Conservation (phyloP, 2,113 vertebrate species). For the Dipodomys stephensi region DNA sequence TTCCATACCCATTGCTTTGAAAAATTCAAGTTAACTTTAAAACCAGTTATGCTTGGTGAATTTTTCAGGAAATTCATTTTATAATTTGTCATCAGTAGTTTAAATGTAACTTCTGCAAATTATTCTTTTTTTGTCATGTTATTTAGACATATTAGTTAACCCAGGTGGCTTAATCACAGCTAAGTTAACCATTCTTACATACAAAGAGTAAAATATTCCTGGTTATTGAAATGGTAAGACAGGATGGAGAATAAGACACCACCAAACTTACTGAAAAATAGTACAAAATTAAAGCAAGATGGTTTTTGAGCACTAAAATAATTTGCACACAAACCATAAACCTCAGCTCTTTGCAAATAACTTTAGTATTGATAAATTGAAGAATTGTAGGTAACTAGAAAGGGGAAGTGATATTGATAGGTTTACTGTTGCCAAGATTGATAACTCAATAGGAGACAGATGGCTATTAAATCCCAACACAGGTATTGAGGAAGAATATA, state of each 20-base stretch:
- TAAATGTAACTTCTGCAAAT: not conserved
- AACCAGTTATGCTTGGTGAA: not conserved
- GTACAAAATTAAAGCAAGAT: not conserved
- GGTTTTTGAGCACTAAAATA: constrained; percentile 31
- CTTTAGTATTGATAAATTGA: constrained; percentile 12
- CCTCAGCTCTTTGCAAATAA: constrained; percentile 3
- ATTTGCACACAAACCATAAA: constrained; percentile 40
- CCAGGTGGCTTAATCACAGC: not conserved
- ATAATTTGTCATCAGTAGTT: not conserved
- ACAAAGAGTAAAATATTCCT: not conserved
- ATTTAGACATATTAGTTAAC: not conserved
- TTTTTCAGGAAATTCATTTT: not conserved
- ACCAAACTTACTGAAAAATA: not conserved
- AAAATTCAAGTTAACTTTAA: constrained; percentile 40
- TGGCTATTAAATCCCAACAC: not conserved
- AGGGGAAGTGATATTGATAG: not conserved
- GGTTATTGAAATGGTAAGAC: not conserved
- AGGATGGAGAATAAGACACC: not conserved
- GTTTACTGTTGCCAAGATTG: constrained; percentile 16
- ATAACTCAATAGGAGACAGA: not conserved
- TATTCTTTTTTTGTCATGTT: not conserved
- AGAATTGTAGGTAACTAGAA: not conserved
- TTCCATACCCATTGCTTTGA: constrained; percentile 1
- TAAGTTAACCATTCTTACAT: not conserved
- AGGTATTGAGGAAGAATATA: not conserved